Evolutionary conservation across 2,113 vertebrate genomes (phyloP).

Genomic region (Mastomys coucha): DNA sequence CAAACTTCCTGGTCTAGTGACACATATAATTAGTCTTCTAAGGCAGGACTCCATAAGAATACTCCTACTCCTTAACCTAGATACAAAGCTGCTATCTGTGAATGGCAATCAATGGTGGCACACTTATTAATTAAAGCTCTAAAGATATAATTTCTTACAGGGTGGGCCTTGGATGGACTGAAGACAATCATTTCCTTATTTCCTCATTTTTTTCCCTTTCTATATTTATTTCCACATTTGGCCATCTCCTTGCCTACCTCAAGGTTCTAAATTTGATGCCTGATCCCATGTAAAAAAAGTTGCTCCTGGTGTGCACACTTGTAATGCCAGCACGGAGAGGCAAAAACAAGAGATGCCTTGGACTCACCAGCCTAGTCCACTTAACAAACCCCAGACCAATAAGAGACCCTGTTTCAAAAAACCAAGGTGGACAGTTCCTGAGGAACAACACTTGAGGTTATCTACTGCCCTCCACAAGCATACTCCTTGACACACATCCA

Average conservation of each 20-base stretch:
- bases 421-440: neutral
- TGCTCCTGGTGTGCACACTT: neutral
- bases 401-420: neutral
- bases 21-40: neutral
- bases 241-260: neutral
- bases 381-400: neutral
- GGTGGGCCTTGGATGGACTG: neutral
- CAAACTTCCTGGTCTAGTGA: constrained; percentile 30
- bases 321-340: neutral
- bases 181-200: constrained; percentile 36
- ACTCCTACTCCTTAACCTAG: constrained; percentile 54
- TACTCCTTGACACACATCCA: neutral
- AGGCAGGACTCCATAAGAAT: constrained; percentile 35
- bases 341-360: neutral
- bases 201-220: neutral
- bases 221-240: neutral
- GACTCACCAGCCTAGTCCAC: neutral
- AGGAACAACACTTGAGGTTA: neutral
- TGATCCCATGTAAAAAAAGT: neutral
- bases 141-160: constrained; percentile 59
- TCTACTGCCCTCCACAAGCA: neutral
- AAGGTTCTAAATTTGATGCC: neutral
- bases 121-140: constrained; percentile 43
- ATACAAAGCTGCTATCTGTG: constrained; percentile 48
- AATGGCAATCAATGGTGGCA: constrained; percentile 11